These are phyloP conservation scores for Punctoribates punctum DNA, from an alignment of 2,888 invertebrate genomes.

Conservation along the genomic window DNA sequence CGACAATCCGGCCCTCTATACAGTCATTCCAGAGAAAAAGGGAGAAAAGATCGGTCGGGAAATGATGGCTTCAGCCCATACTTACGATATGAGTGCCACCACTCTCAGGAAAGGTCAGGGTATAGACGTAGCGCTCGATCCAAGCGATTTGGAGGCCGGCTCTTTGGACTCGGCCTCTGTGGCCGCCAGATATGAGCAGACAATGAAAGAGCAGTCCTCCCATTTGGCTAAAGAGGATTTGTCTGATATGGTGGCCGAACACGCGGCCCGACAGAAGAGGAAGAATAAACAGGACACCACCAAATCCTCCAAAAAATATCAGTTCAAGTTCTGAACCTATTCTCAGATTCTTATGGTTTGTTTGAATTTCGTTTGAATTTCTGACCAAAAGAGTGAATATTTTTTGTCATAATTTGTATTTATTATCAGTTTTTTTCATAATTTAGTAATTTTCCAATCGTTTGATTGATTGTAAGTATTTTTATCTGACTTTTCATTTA, in stretches of 20 bases:
- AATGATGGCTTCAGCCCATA: conserved; percentile 94
- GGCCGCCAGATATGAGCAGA: conserved; percentile 92
- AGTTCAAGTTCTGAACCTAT: conserved; percentile 80
- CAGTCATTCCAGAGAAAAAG: conserved; percentile 91
- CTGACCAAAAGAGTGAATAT: neutral
- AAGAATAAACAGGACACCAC: conserved; percentile 65
- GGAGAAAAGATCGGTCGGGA: conserved; percentile 79
- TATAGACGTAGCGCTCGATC: conserved; percentile 93
- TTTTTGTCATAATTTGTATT: no score
- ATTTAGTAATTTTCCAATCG: no score
- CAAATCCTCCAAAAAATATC: conserved; percentile 76
- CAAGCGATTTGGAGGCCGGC: conserved; percentile 78
- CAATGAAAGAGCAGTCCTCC: conserved; percentile 79
- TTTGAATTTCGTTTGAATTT: neutral
- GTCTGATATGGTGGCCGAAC: conserved; percentile 97
- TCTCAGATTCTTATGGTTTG: neutral
- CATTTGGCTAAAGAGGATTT: conserved; percentile 87
- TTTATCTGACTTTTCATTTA: no score
- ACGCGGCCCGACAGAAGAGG: conserved; percentile 90
- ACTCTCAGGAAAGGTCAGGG: conserved; percentile 54
- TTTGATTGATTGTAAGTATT: no score
- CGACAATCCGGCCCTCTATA: conserved; percentile 91
- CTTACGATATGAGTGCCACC: conserved; percentile 78
- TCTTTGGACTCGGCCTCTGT: conserved; percentile 86
- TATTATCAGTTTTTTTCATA: no score